Conservation (phyloP, 1,140 invertebrate genomes). For the Manduca sexta region DNA sequence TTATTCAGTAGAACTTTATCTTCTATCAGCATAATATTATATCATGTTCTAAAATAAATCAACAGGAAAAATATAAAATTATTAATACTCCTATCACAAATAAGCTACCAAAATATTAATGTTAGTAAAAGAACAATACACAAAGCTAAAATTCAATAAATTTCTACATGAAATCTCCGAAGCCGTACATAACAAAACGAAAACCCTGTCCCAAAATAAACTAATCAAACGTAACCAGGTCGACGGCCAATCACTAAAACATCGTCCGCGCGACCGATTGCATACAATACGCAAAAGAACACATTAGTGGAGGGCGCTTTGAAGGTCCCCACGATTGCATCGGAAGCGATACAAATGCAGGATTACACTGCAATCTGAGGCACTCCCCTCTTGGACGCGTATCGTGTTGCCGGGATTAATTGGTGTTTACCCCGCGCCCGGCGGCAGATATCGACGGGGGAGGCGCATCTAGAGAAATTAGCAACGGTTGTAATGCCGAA, state of each 20-base stretch:
- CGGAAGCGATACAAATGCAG: slow-evolving; percentile 66
- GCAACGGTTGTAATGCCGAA: slow-evolving; percentile 57
- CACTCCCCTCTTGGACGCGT: slow-evolving; percentile 28
- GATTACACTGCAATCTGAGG: slow-evolving; percentile 61
- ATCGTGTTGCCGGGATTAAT: slow-evolving; percentile 61
- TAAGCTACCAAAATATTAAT: too few relatives aligned
- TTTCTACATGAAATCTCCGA: too few relatives aligned
- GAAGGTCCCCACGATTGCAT: slow-evolving; percentile 29
- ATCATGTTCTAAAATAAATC: too few relatives aligned
- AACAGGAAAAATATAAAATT: too few relatives aligned
- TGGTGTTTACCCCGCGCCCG: slow-evolving; percentile 41
- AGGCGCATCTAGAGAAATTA: slow-evolving; percentile 58
- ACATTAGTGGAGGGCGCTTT: slow-evolving; percentile 24
- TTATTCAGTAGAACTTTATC: too few relatives aligned
- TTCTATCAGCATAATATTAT: too few relatives aligned
- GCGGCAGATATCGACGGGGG: slow-evolving; percentile 48
- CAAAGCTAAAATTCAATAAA: too few relatives aligned
- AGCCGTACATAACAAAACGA: too few relatives aligned
- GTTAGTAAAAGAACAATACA: too few relatives aligned
- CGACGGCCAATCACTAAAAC: slow-evolving; percentile 4
- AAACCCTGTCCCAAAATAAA: too few relatives aligned
- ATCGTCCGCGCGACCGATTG: slow-evolving; percentile 23
- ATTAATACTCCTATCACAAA: too few relatives aligned
- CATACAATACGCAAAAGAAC: slow-evolving; percentile 44
- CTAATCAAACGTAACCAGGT: too few relatives aligned